Base-by-base conservation (phyloP, 2,113 vertebrate genomes). In the Apeltes quadracus region DNA sequence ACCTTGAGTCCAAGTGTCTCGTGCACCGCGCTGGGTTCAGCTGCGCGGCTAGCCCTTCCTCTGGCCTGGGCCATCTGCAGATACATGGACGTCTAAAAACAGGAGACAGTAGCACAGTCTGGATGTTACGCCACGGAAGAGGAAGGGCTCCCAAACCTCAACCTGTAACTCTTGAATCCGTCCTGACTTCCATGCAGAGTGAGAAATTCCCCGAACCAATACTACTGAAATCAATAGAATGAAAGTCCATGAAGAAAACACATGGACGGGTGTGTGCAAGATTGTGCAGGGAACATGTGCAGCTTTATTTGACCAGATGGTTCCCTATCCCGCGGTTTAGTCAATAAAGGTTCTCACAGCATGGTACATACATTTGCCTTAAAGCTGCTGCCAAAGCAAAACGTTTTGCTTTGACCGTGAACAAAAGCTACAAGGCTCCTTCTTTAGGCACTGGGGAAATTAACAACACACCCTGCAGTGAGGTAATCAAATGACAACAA, bases 1-100 rank as follows among this genome's bases (percentile, higher is more conserved):
- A 99, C 97, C 97, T 98, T 95, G 82, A 94, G 93, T 86, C 95
- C 95, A 76, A 95, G 92, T 88, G 96, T 95, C 85, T 95, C 95
- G 77, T 95, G 94, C 91, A 90, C 95, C 77, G 90, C 91, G 84
- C 92, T 94, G 88, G 92, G 57, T 75, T 97, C 96, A 50, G 95
- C 87, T 65, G 96, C 95, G 86, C 97, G 95, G 94, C 93, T 96
- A 88, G 95, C 93, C 91, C 94, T 95, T 93, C 97, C 96, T 95
- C 93, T 95, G 84, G 92, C 93, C 93, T 93, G 94, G 84, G 95
- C 92, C 91, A 87, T 93, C 93, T 96, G 97, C 89, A 94, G 93
- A 92, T 94, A 92, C 89, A 93, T 80, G 69, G 92, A 87, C 0
- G 87, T 92, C 94, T 94, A 89, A 85, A 53, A 93, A 93, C 87